These are phyloP conservation scores for Trididemnum nubilum DNA, from an alignment of 23 tunicate genomes.

Conservation along the genomic window DNA sequence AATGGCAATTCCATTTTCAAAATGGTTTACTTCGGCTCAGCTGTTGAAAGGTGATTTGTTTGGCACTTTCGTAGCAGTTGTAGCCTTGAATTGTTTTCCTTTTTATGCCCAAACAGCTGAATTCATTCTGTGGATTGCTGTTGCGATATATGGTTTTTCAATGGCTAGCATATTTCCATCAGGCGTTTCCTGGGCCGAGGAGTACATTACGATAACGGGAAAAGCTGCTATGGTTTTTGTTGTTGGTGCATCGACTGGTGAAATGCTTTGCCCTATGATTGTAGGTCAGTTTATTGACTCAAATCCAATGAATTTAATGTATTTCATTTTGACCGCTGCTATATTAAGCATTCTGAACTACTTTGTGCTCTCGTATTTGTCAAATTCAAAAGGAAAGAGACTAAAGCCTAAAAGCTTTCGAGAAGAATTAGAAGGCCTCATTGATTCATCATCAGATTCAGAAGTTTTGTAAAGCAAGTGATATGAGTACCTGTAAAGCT, in stretches of 20 bases:
- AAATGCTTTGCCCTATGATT: slow-evolving; percentile 60
- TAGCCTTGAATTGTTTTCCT: slow-evolving; percentile 48
- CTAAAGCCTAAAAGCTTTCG: neutral
- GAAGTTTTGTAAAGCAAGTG: no score
- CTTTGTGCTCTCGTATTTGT: slow-evolving; percentile 26
- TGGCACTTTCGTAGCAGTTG: slow-evolving; percentile 55
- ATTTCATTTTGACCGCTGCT: slow-evolving; percentile 33
- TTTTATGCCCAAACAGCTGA: slow-evolving; percentile 40
- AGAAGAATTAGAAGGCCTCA: slow-evolving; percentile 5
- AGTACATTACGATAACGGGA: slow-evolving; percentile 72
- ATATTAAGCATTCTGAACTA: slow-evolving; percentile 34
- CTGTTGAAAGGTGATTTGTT: slow-evolving; percentile 44
- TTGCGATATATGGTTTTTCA: slow-evolving; percentile 69
- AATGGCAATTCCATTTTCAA: slow-evolving; percentile 53
- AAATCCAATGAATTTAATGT: slow-evolving; percentile 84
- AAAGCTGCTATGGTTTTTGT: slow-evolving; percentile 80
- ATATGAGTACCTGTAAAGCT: no score
- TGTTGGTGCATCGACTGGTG: slow-evolving; percentile 78
- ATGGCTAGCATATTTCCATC: slow-evolving; percentile 88
- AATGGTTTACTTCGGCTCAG: slow-evolving; percentile 31
- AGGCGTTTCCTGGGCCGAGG: slow-evolving; percentile 85
- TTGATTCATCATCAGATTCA: slow-evolving; percentile 1
- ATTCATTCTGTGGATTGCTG: slow-evolving; percentile 55
- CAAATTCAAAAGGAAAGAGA: slow-evolving; percentile 43
- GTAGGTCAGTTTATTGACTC: slow-evolving; percentile 50